Percentiles rank a stretch among this genome's conserved stretches.
Conservation (phyloP, 2,797 vertebrate genomes). For the Megalops cyprinoides region DNA sequence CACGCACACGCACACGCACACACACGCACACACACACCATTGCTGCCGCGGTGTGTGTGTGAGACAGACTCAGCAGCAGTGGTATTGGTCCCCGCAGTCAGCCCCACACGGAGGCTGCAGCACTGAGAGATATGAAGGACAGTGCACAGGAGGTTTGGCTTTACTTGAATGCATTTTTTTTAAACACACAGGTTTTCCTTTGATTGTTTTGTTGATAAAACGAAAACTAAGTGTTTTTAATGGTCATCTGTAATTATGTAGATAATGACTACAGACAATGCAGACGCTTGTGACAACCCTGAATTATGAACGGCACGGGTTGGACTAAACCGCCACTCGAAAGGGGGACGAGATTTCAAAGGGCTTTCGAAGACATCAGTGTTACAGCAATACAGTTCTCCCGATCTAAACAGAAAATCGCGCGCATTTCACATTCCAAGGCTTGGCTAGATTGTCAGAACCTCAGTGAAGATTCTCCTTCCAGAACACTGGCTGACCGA, state of each 20-base stretch:
- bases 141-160: conserved; percentile 34
- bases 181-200: conserved; percentile 3
- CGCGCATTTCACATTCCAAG: conserved; percentile 50
- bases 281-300: background rate
- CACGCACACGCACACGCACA: background rate
- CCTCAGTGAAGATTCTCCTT: background rate
- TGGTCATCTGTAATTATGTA: background rate
- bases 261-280: background rate
- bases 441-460: conserved; percentile 6
- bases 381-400: conserved; percentile 64
- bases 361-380: conserved; percentile 65
- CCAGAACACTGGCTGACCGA: background rate
- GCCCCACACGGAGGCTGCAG: conserved; percentile 38
- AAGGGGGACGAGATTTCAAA: conserved; percentile 50
- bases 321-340: conserved; percentile 36
- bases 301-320: background rate
- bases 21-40: conserved; percentile 14
- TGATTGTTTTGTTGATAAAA: background rate
- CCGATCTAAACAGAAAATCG: conserved; percentile 31
- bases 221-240: background rate
- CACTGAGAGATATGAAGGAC: conserved; percentile 36
- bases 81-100: background rate
- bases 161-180: conserved; percentile 70
- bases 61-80: background rate
- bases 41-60: conserved; percentile 23